Base-by-base conservation (phyloP, 2,888 invertebrate species). In the Deladenus siricidicola region DNA sequence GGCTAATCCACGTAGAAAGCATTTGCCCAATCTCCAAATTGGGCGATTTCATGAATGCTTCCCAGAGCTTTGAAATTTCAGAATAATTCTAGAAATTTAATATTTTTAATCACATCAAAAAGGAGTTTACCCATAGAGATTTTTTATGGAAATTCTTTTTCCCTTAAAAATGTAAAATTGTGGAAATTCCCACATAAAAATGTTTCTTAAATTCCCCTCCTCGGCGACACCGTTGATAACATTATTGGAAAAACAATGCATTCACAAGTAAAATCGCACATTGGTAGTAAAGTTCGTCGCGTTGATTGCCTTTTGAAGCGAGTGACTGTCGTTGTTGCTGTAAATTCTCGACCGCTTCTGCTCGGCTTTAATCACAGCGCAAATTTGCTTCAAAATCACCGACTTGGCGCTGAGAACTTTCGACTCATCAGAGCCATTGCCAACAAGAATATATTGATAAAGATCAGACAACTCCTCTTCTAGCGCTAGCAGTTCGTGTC, bases 11-110 rank as follows among this genome's bases (percentile, higher is more conserved):
- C 8, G 50, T 50, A 17, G 61, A 49, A 42, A 67, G 44, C 53
- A 68, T 52, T 28, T 67, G 52, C 3, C 66, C 67, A 4, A 64
- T 48, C n/a, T 60, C 55, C 34, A 64, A 24, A 0, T 67, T 43
- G 26, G 47, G 30, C 28, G 63, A 44, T 19, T 64, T 34, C 39
- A 10, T 14, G 14, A 34, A 34, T 10, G 14, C 14, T 10, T 34
- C 14, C 39, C 39, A 34, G 6, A 34, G 14, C 14, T 34, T 34
- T 6, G 8, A 14, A 6, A 34, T 34, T 14, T 6, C 39, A 6
- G 39, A 34, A 14, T 34, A 34, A 34, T 34, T 34, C 39, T 34
- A 34, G 14, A 34, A n/a, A n/a, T n/a, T n/a, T n/a, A n/a, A n/a
- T n/a, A n/a, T n/a, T n/a, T n/a, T n/a, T n/a, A n/a, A n/a, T n/a